Percentiles rank a stretch among this genome's conserved stretches.
Conservation (phyloP, 2,888 invertebrate genomes). For the Automeris io region DNA sequence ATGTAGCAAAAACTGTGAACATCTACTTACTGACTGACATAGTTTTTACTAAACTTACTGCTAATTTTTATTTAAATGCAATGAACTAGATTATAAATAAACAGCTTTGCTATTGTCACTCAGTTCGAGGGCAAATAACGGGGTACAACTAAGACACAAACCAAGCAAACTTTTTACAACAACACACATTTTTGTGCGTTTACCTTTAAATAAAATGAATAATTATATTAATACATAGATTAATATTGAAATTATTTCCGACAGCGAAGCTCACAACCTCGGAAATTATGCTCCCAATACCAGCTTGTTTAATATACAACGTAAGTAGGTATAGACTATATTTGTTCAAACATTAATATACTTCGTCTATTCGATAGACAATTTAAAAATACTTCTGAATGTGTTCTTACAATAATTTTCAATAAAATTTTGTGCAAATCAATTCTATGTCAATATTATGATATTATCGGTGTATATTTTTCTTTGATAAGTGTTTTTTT, state of each 20-base stretch:
- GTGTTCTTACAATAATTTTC: slow-evolving; percentile 19
- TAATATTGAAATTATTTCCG: slow-evolving; percentile 71
- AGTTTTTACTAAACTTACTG: slow-evolving; percentile 45
- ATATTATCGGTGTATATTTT: slow-evolving; percentile 12
- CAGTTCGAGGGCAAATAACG: slow-evolving; percentile 56
- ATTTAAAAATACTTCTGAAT: slow-evolving; percentile 4
- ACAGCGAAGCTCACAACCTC: slow-evolving; percentile 73
- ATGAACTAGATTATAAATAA: slow-evolving; percentile 50
- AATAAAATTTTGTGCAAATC: slow-evolving; percentile 46
- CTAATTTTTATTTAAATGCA: slow-evolving; percentile 68
- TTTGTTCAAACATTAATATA: slow-evolving; percentile 43
- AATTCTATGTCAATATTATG: slow-evolving; percentile 15
- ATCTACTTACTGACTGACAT: slow-evolving; percentile 43
- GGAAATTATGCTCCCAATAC: slow-evolving; percentile 77
- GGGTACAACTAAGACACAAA: slow-evolving; percentile 65
- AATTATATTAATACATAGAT: slow-evolving; percentile 46
- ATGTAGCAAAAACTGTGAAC: slow-evolving; percentile 28
- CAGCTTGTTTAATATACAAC: slow-evolving; percentile 65
- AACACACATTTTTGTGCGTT: slow-evolving; percentile 68
- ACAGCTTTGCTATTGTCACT: slow-evolving; percentile 64
- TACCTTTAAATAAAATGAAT: slow-evolving; percentile 33
- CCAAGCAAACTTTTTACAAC: slow-evolving; percentile 69
- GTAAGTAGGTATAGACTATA: slow-evolving; percentile 36
- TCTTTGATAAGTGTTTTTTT: slow-evolving; percentile 29
- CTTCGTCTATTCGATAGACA: slow-evolving; percentile 5